Evolutionary conservation across 2,888 invertebrate species (phyloP), one percentile per base, ranked within the genome.

Genomic region (Callosobruchus maculatus): DNA sequence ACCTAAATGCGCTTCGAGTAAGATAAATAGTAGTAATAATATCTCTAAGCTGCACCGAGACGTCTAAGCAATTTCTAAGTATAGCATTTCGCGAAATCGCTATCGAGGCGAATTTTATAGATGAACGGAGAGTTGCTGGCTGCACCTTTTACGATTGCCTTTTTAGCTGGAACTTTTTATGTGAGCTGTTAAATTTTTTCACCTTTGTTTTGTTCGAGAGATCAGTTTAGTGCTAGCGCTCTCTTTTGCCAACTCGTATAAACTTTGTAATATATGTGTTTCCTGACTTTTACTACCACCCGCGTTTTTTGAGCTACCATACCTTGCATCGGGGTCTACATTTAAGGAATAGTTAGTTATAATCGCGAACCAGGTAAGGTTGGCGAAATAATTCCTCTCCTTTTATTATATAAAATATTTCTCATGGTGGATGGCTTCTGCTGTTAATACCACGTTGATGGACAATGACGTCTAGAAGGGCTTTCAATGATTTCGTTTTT

Each of bases 191-290:
- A 85, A 86, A 86, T 85, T 85, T 85, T 85, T 85, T 84, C 85
- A 84, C 85, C 85, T 85, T 85, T 83, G 83, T 85, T 85, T 86
- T 84, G 84, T 85, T 85, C 83, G 77, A 81, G 82, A 82, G 26
- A 26, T 26, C 82, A 82, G 81, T 84, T 85, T 85, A 85, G 84
- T 84, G 70, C 22, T 83, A 85, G 83, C 85, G 86, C 85, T 84
- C 84, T 83, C 84, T 83, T 85, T 85, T 82, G 82, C 84, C 80
- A 83, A 83, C 83, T 83, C 84, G 83, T 86, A 86, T 86, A 86
- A 86, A 86, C 86, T 86, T 86, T 84, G 86, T 86, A 86, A 86
- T 86, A 86, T 86, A 86, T 86, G 85, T 85, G 85, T 84, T 85
- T 82, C 82, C 82, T 82, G 86, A 86, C 86, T 84, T 49, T 49